Evolutionary conservation across 2,888 invertebrate genomes (phyloP).

Genomic region (Drosophila mercatorum): DNA sequence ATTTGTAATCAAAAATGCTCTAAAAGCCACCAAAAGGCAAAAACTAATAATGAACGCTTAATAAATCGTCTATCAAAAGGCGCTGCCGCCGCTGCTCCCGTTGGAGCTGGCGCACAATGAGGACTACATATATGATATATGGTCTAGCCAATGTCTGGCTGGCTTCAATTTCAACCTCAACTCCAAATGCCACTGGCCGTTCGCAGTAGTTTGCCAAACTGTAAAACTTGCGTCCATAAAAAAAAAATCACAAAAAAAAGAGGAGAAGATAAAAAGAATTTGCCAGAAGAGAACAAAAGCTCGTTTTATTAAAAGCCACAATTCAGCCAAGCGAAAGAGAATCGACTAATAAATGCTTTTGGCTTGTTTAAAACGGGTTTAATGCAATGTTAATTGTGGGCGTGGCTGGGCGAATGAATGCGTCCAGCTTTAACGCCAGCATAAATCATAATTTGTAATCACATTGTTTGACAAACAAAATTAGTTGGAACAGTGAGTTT

Average conservation of each 20-base stretch:
- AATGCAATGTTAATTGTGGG: conserved; percentile 41
- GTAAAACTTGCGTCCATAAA: conserved; percentile 37
- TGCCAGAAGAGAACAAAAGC: conserved; percentile 30
- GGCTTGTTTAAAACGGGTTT: conserved; percentile 31
- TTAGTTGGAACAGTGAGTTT: not conserved
- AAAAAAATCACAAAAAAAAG: not conserved
- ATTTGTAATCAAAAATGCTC: conserved; percentile 74
- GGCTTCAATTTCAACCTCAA: conserved; percentile 35
- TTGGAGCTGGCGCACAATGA: conserved; percentile 46
- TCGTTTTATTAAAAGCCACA: conserved; percentile 59
- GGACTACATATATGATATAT: conserved; percentile 59
- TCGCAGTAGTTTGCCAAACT: conserved; percentile 30
- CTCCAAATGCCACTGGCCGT: conserved; percentile 29
- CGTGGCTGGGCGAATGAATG: conserved; percentile 21
- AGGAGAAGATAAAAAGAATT: conserved; percentile 27
- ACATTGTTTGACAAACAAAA: conserved; percentile 52
- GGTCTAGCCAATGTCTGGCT: conserved; percentile 66
- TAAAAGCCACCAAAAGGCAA: conserved; percentile 66
- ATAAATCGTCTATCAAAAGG: conserved; percentile 76
- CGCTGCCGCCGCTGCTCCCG: conserved; percentile 39
- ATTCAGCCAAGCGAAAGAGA: conserved; percentile 43
- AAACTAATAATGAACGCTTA: conserved; percentile 78
- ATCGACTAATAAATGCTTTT: conserved; percentile 45
- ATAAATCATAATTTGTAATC: conserved; percentile 66
- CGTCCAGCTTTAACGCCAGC: conserved; percentile 32